These are phyloP conservation scores for Zophobas morio DNA, from an alignment of 1,140 invertebrate genomes.

Conservation along the genomic window DNA sequence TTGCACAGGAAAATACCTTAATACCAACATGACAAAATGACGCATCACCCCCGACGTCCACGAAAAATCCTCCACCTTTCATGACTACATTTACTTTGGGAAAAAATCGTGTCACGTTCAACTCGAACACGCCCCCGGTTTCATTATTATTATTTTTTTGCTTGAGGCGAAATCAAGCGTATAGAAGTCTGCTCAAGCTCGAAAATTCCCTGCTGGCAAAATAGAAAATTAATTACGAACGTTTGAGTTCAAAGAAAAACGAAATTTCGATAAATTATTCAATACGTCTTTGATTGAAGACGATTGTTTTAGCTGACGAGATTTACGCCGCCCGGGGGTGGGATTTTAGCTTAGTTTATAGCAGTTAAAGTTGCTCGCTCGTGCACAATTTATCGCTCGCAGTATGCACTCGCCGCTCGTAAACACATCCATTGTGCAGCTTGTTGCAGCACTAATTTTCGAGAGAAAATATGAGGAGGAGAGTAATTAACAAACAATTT, in stretches of 20 bases:
- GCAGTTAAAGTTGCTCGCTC: not conserved
- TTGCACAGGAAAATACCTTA: not conserved
- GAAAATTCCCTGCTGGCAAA: not conserved
- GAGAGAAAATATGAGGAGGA: too few relatives aligned
- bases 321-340: too few relatives aligned
- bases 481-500: constrained; percentile 9
- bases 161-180: not conserved
- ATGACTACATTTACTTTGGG: too few relatives aligned
- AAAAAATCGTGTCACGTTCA: not conserved
- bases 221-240: not conserved
- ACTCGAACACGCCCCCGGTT: not conserved
- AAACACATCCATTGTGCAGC: not conserved
- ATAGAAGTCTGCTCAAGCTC: not conserved
- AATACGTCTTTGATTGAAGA: too few relatives aligned
- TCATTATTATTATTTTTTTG: not conserved
- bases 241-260: not conserved
- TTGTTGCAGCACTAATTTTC: too few relatives aligned
- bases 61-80: not conserved
- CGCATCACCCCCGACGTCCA: not conserved
- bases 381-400: not conserved
- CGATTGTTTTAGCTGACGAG: too few relatives aligned
- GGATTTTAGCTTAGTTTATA: not conserved
- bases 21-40: not conserved
- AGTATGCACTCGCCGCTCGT: constrained; percentile 15
- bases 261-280: not conserved